Conservation (phyloP, 1,140 invertebrate species). For the Papilio polytes region DNA sequence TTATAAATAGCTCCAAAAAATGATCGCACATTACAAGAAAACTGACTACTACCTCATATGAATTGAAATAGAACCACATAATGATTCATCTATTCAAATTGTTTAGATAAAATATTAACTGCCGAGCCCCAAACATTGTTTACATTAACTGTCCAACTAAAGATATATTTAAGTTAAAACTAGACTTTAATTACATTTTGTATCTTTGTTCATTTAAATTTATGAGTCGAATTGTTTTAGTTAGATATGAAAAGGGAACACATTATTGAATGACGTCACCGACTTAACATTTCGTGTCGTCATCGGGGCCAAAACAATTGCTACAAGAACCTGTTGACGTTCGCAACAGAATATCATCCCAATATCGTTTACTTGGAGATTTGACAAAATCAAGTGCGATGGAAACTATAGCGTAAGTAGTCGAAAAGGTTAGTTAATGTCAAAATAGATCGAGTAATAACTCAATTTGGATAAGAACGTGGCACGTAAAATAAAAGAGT, state of each 20-base stretch:
- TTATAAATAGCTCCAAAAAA: constrained; percentile 69
- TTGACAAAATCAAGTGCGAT: not conserved
- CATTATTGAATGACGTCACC: constrained; percentile 32
- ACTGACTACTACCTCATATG: not conserved
- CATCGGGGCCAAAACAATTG: constrained; percentile 38
- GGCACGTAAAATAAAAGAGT: not conserved
- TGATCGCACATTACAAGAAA: constrained; percentile 47
- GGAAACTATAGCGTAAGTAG: not conserved
- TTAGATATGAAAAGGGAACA: constrained; percentile 27
- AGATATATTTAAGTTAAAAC: not conserved
- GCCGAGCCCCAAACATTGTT: not conserved
- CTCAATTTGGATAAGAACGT: not conserved
- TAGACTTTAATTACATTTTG: not conserved
- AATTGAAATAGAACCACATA: not conserved
- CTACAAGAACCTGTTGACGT: constrained; percentile 2
- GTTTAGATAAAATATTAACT: constrained; percentile 26
- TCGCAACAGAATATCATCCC: constrained; percentile 27
- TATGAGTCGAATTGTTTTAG: not conserved
- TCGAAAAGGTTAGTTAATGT: not conserved
- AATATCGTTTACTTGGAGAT: not conserved
- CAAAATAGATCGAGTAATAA: no score
- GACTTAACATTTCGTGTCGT: constrained; percentile 3
- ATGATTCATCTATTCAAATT: constrained; percentile 20
- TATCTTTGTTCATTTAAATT: constrained; percentile 11
- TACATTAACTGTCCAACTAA: not conserved